Evolutionary conservation across 64 coral and sea anemone species (phyloP), one percentile per base, ranked within the genome.

Genomic region (Stichodactyla mertensii): DNA sequence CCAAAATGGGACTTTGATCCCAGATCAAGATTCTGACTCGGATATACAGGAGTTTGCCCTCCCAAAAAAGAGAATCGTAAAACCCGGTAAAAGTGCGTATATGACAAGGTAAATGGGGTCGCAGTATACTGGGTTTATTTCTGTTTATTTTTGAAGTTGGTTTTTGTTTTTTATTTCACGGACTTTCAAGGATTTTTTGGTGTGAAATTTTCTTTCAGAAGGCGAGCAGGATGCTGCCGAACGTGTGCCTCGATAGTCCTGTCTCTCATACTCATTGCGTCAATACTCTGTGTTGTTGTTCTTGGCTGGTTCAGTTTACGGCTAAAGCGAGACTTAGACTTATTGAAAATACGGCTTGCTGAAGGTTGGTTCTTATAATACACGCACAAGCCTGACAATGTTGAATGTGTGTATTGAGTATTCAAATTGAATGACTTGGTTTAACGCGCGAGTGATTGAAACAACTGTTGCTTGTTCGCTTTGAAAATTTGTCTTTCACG

Each of bases 291-390:
- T 85, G 91, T 92, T 64, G 80, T 92, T 26, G 91, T 92, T 53
- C 62, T 92, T 57, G 91, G 91, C 16, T 92, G 91, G 91, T 92
- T 88, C 69, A 92, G 91, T 61, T 66, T 92, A 62, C 87, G 91
- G 23, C 74, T 92, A 51, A 92, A 92, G 57, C 86, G 91, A 28
- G 91, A 92, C 74, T 85, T 92, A 88, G 86, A 92, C 55, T 62
- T 88, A 77, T 53, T 92, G 64, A 88, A 83, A 61, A 92, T 71
- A 78, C 61, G 91, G 23, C 57, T 92, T 53, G 85, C 80, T 60
- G 85, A 92, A 92, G 91, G 91, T 92, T 61, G 77, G 91, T 88
- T 54, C 18, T 16, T 1, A n/a, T 31, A 74, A 9, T 74, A 27
- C 11, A 26, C 23, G 11, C 22, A 45, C 36, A 74, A 23, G 69